phyloP scores from a whole-genome alignment of 2,888 invertebrate genomes.

The Ophion slaviceki region DNA sequence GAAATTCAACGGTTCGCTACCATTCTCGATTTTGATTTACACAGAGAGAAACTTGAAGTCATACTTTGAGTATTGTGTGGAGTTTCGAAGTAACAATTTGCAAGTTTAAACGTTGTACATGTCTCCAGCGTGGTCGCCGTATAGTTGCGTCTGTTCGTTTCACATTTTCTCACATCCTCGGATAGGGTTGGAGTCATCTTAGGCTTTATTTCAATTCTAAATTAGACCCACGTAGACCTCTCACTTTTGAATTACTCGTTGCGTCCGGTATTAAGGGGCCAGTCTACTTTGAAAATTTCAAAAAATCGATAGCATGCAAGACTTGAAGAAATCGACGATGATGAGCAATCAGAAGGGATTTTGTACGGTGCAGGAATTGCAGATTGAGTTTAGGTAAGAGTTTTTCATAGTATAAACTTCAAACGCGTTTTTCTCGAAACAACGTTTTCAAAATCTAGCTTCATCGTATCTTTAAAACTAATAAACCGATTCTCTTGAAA shows the following conservation, averaged over 20 bases:
- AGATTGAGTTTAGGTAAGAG: too few relatives aligned
- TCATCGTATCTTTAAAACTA: too few relatives aligned
- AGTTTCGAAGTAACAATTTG: not conserved
- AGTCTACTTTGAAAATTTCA: too few relatives aligned
- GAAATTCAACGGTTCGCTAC: not conserved
- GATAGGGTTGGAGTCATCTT: not conserved
- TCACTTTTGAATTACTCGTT: constrained; percentile 7
- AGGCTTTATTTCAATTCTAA: not conserved
- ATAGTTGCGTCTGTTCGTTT: not conserved
- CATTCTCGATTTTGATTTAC: not conserved
- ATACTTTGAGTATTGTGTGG: not conserved
- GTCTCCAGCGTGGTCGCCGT: not conserved
- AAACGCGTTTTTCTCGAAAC: too few relatives aligned
- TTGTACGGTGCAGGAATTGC: too few relatives aligned
- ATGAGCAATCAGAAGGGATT: too few relatives aligned
- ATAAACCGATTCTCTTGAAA: too few relatives aligned
- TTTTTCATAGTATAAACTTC: too few relatives aligned
- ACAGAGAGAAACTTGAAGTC: not conserved
- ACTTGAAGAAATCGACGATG: too few relatives aligned
- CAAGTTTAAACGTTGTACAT: not conserved
- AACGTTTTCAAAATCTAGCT: too few relatives aligned
- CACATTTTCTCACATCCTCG: not conserved
- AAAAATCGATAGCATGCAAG: too few relatives aligned
- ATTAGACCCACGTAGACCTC: not conserved
- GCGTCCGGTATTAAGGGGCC: not conserved